phyloP scores from a whole-genome alignment of 2,113 vertebrate species.

The Seriola aureovittata region DNA sequence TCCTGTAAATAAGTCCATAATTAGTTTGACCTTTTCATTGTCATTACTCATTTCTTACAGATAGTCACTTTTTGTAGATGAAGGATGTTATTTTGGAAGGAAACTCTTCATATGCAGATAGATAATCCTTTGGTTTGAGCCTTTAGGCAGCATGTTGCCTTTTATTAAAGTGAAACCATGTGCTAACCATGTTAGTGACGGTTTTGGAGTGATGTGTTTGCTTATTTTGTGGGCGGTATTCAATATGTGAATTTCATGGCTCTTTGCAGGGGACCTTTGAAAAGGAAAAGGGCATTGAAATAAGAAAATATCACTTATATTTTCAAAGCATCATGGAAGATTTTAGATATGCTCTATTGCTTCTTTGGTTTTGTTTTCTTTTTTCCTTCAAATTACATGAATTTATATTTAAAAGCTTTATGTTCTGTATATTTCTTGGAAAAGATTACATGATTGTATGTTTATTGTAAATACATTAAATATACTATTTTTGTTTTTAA shows the following conservation, averaged over 20 bases:
- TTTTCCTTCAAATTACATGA: slow-evolving; percentile 59
- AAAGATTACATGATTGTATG: slow-evolving; percentile 83
- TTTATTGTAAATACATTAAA: slow-evolving; percentile 85
- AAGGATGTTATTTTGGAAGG: slow-evolving; percentile 54
- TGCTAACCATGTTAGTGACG: slow-evolving; percentile 68
- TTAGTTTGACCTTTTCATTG: slow-evolving; percentile 33
- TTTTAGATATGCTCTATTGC: slow-evolving; percentile 69
- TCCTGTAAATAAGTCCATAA: slow-evolving; percentile 53
- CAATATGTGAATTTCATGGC: slow-evolving; percentile 58
- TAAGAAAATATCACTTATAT: slow-evolving; percentile 75
- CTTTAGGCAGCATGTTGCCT: slow-evolving; percentile 76
- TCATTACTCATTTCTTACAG: slow-evolving; percentile 8
- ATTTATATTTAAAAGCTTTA: slow-evolving; percentile 80
- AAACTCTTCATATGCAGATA: slow-evolving; percentile 67
- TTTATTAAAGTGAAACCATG: slow-evolving; percentile 62
- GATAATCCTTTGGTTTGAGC: slow-evolving; percentile 58
- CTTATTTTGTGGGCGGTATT: slow-evolving; percentile 52
- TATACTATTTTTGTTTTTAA: slow-evolving; percentile 84
- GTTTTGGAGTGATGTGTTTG: slow-evolving; percentile 59
- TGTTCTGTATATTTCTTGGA: slow-evolving; percentile 78
- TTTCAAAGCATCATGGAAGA: slow-evolving; percentile 70
- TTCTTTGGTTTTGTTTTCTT: slow-evolving; percentile 59
- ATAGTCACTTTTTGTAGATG: slow-evolving; percentile 24
- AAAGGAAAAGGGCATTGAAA: slow-evolving; percentile 61
- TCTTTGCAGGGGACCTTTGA: slow-evolving; percentile 57